phyloP scores from a whole-genome alignment of 2,888 invertebrate genomes.

The Drosophila mimetica region DNA sequence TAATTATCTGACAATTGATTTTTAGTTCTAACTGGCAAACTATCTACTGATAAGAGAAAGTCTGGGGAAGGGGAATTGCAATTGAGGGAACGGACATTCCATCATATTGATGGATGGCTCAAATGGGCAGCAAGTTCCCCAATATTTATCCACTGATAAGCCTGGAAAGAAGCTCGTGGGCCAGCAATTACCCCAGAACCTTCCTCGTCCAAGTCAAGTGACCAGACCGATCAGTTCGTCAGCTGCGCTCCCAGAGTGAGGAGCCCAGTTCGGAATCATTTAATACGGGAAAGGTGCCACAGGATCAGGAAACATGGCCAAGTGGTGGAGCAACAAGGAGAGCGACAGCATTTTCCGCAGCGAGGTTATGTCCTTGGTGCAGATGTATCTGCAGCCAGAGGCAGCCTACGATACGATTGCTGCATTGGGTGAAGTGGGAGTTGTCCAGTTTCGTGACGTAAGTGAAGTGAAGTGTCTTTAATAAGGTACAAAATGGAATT shows the following conservation, averaged over 20 bases:
- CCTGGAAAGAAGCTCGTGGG: conserved; percentile 49
- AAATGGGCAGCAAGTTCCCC: conserved; percentile 40
- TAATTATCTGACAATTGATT: conserved; percentile 59
- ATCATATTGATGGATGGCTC: conserved; percentile 66
- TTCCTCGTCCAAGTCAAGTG: conserved; percentile 59
- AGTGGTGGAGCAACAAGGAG: conserved; percentile 74
- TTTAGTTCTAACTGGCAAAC: conserved; percentile 59
- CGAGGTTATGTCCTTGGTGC: conserved; percentile 95
- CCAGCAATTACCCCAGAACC: conserved; percentile 26
- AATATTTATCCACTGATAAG: conserved; percentile 64
- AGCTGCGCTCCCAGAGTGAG: conserved; percentile 39
- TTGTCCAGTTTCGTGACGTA: conserved; percentile 97
- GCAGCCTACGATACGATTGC: conserved; percentile 96
- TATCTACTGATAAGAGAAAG: conserved; percentile 47
- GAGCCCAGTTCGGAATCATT: conserved; percentile 38
- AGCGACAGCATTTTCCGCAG: conserved; percentile 91
- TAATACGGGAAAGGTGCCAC: background rate
- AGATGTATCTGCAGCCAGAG: conserved; percentile 97
- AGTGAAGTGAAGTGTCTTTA: conserved; percentile 84
- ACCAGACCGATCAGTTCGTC: conserved; percentile 68
- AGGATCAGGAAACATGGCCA: conserved; percentile 22
- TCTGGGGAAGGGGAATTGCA: background rate
- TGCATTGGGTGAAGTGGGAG: conserved; percentile 95
- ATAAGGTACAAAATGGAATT: too few relatives aligned
- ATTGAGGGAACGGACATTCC: conserved; percentile 22